Evolutionary conservation across 2,888 invertebrate genomes (phyloP).

Genomic region (Drosophila dives): DNA sequence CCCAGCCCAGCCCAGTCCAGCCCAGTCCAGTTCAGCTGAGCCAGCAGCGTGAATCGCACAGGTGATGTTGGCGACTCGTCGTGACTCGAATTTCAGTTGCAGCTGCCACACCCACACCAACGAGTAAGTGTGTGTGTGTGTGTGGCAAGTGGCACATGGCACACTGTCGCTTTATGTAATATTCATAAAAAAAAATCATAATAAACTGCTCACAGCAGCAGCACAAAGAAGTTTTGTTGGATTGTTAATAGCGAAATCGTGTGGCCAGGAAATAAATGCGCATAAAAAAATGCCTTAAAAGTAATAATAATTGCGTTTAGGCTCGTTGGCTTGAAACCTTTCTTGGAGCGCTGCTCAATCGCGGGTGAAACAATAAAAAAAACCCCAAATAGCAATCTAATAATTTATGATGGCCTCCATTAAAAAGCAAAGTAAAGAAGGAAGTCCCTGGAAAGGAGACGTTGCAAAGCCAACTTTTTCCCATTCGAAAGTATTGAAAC

Average conservation of each 20-base stretch:
- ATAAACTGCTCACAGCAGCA: conserved; percentile 21
- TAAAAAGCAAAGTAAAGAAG: conserved; percentile 52
- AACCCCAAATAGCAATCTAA: conserved; percentile 83
- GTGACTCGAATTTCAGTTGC: conserved; percentile 27
- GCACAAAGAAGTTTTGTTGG: conserved; percentile 19
- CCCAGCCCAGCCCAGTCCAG: conserved; percentile 37
- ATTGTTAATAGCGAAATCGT: conserved; percentile 75
- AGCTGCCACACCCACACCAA: conserved; percentile 20
- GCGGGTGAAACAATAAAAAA: conserved; percentile 83
- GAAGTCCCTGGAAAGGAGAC: conserved; percentile 4
- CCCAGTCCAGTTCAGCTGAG: conserved; percentile 49
- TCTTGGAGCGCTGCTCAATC: conserved; percentile 72
- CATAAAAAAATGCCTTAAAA: conserved; percentile 80
- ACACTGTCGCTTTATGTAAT: conserved; percentile 43
- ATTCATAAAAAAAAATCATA: conserved; percentile 48
- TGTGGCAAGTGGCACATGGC: conserved; percentile 16
- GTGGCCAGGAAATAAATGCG: conserved; percentile 70
- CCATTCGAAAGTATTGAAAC: conserved; percentile 73
- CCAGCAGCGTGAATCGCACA: conserved; percentile 60
- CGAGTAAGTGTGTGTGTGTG: conserved; percentile 3
- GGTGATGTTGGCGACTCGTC: conserved; percentile 56
- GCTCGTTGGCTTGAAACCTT: conserved; percentile 54
- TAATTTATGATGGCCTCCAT: conserved; percentile 82
- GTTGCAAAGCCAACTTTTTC: conserved; percentile 55
- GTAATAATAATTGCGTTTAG: conserved; percentile 79